These are phyloP conservation scores for Brevipalpus yothersi DNA, from an alignment of 1,140 invertebrate species.

Conservation along the genomic window DNA sequence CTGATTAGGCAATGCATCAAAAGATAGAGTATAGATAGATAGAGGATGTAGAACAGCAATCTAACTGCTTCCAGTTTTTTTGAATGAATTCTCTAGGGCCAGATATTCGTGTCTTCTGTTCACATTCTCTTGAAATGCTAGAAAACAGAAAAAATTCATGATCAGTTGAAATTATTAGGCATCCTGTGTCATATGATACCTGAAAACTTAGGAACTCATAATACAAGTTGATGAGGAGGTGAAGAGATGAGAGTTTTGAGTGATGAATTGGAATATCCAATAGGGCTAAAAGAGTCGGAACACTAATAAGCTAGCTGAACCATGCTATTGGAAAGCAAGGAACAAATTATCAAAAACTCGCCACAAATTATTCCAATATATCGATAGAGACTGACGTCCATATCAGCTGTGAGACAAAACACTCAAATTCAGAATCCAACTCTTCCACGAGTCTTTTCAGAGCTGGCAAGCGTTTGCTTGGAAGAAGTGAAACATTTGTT, in stretches of 20 bases:
- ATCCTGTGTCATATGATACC: background rate
- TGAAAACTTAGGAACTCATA: constrained; percentile 32
- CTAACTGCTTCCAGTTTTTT: no score
- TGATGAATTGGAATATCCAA: constrained; percentile 64
- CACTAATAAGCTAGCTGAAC: no score
- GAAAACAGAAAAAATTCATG: background rate
- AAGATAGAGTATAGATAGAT: no score
- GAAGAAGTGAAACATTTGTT: background rate
- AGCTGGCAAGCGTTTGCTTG: constrained; percentile 38
- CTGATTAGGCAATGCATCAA: no score
- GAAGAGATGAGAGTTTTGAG: constrained; percentile 57
- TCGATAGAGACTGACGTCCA: constrained; percentile 43
- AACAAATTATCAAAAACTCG: constrained; percentile 16
- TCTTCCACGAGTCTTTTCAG: constrained; percentile 79
- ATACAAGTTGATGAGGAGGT: constrained; percentile 67
- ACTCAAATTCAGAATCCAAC: constrained; percentile 66
- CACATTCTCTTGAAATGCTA: no score
- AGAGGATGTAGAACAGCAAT: no score
- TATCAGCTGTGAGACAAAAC: constrained; percentile 41
- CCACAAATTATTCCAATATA: constrained; percentile 56
- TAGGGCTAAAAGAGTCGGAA: constrained; percentile 25
- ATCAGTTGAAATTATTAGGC: background rate
- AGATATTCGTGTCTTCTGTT: no score
- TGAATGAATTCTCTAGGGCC: no score
- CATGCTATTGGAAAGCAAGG: background rate